A percentile compares a stretch with the other conserved stretches of the same genome.
Conservation (phyloP, 92 coral and sea anemone species). For the Parazoanthus swiftii region DNA sequence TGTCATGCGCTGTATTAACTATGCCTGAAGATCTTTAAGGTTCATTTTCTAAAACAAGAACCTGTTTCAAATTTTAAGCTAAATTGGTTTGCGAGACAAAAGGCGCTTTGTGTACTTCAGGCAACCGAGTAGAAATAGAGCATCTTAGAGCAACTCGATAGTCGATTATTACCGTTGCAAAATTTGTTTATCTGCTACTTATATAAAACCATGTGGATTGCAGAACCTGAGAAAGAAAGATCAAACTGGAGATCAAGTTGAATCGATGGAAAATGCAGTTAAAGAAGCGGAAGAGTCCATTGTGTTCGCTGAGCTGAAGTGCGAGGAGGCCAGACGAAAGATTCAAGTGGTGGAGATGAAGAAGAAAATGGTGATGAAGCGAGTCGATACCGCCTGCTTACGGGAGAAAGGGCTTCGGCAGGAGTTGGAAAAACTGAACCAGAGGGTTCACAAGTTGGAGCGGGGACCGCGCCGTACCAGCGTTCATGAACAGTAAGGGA, state of each 20-base stretch:
- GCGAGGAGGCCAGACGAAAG: constrained; percentile 34
- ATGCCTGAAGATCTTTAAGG: too few species aligned
- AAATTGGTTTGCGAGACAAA: too few species aligned
- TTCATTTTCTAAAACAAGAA: too few species aligned
- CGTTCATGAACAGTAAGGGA: constrained; percentile 30
- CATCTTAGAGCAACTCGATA: too few species aligned
- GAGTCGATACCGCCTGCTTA: constrained; percentile 1
- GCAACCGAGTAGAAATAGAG: too few species aligned
- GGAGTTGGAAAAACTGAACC: constrained; percentile 1
- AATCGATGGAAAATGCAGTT: neutral
- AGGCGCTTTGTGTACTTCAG: too few species aligned
- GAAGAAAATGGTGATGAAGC: constrained; percentile 19
- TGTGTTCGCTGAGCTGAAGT: neutral
- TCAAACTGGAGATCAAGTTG: neutral
- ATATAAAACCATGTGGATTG: too few species aligned
- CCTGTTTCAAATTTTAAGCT: too few species aligned
- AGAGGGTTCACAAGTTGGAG: constrained; percentile 2
- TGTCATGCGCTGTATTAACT: too few species aligned
- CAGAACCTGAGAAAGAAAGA: constrained; percentile 10
- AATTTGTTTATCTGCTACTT: too few species aligned
- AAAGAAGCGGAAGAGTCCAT: constrained; percentile 1
- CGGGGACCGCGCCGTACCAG: constrained; percentile 35
- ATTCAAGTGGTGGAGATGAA: constrained; percentile 20
- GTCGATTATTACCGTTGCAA: too few species aligned
- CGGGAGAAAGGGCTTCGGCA: constrained; percentile 24